Base-by-base conservation (phyloP, 2,888 invertebrate genomes). In the Aricia artaxerxes region DNA sequence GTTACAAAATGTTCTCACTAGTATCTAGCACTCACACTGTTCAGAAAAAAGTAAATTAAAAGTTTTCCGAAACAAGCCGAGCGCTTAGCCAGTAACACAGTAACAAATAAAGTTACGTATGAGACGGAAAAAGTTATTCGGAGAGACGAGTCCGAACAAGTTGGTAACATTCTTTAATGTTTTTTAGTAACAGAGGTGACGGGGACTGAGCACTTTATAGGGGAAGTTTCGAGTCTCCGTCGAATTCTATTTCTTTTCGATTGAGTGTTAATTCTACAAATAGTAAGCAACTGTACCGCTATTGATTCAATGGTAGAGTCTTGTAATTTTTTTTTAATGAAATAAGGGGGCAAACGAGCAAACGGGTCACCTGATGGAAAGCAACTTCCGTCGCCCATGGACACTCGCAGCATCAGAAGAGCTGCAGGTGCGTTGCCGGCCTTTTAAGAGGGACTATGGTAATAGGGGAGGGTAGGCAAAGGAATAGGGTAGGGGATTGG, bases 111-210 rank as follows among this genome's bases (percentile, higher is more conserved):
- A 73, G 73, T 44, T 44, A 40, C 44, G 73, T 73, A 73, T 73
- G 73, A 73, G 69, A 73, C 73, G 73, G 73, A 44, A 16, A 44
- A 73, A 44, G 73, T 76, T 76, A 76, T 57, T 57, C 6, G 76
- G 76, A 49, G 35, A 57, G 76, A 76, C 76, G 53, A 57, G 76
- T 76, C 35, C 53, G 53, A 35, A 16, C 76, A 53, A 76, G 57
- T 76, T 76, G 76, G 49, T 53, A 76, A 75, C 75, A 53, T 75
- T 75, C 75, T 57, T 76, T 38, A 76, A 76, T 76, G 76, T 76
- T 53, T 76, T 76, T 76, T 38, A 57, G 76, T 35, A 57, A 76
- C 57, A 57, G 53, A 76, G 57, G 76, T 76, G 76, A 76, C 76
- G 53, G 73, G 24, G 31, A 13, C 11, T 9, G 49, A 76, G 76